Base-by-base conservation (phyloP, 2,888 invertebrate genomes). In the Unio delphinus region DNA sequence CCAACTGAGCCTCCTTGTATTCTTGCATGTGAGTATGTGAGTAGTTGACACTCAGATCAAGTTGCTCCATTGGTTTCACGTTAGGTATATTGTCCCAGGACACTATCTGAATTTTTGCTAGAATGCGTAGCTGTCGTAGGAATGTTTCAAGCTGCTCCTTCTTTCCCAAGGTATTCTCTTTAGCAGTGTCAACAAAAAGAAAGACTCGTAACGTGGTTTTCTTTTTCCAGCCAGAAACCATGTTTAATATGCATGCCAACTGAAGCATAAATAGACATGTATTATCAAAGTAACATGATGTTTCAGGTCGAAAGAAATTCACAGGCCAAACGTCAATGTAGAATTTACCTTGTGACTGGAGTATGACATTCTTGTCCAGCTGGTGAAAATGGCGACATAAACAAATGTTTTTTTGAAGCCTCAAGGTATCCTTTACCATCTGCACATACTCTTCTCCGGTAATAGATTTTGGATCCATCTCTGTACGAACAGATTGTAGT, bases 251-350 rank as follows among this genome's bases (percentile, higher is more conserved):
- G 81, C 98, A 98, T 0, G 98, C 97, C 77, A 99, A 91, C 89
- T 99, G 99, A 90, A 99, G 94, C 92, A 98, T 95, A 91, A 99
- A 99, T 75, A 99, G 92, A 18, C 90, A 96, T 94, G 96, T 95
- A 77, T 95, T 96, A 79, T 97, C 96, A 91, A 97, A 97, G 75
- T 90, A 67, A 94, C 94, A 90, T 93, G 95, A 86, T 92, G 94
- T 89, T 93, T 93, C 72, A 91, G 93, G 74, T 94, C 96, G 85
- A 93, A 98, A 93, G 79, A 97, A 94, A 89, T 99, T 98, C 2
- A 98, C 94, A 1, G 99, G 96, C 99, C 99, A 99, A 6, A 99
- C 97, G 91, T 99, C 99, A 70, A 99, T 96, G 91, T 94, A 96
- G 6, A 94, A 92, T 67, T 92, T 90, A 23, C 66, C 72, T n/a